phyloP scores from a whole-genome alignment of 2,113 vertebrate genomes.

The Meles meles region DNA sequence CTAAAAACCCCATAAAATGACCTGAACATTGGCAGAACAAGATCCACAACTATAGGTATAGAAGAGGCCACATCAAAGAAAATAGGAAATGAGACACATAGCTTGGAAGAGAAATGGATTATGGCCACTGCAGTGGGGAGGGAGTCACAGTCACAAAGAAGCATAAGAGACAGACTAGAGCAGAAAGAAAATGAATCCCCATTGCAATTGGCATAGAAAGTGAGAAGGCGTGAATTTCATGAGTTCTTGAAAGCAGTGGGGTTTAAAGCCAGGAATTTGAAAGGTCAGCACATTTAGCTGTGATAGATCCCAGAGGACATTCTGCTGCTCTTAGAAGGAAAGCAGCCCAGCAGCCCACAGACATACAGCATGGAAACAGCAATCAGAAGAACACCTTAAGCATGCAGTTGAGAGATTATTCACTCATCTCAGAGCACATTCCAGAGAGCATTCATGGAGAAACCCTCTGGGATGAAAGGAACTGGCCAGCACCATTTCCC shows the following conservation, averaged over 20 bases:
- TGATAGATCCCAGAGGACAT: neutral
- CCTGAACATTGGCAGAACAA: neutral
- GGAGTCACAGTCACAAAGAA: neutral
- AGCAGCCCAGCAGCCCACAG: neutral
- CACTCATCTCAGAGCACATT: neutral
- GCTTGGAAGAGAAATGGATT: neutral
- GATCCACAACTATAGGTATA: neutral
- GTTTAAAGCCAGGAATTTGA: neutral
- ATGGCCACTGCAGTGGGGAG: neutral
- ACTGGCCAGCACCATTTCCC: neutral
- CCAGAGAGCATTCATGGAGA: neutral
- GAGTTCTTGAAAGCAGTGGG: neutral
- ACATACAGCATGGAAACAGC: neutral
- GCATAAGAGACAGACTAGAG: neutral
- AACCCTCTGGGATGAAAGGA: neutral
- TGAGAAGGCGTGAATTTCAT: neutral
- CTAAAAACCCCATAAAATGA: neutral
- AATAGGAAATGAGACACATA: neutral
- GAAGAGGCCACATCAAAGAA: neutral
- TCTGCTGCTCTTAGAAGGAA: neutral
- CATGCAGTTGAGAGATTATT: neutral
- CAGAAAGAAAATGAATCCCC: neutral
- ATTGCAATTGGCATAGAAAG: neutral
- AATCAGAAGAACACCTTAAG: neutral
- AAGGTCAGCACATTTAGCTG: neutral